Evolutionary conservation across 2,888 invertebrate genomes (phyloP), one percentile per base, ranked within the genome.

Genomic region (Corbicula japonica): DNA sequence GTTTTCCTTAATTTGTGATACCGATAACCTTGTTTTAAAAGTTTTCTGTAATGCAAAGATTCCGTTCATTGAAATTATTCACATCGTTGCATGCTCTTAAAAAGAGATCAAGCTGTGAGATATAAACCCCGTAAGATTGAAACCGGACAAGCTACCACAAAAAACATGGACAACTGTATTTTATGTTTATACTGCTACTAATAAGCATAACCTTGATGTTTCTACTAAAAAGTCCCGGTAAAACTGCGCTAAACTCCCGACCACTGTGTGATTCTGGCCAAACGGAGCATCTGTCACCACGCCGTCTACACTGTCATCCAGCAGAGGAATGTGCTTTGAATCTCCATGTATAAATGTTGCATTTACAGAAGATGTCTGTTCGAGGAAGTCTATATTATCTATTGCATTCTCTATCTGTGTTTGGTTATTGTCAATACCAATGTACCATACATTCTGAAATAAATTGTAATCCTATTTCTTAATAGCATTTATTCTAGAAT

Each of bases 251-350:
- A 79, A 21, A 35, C 72, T 56, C 23, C 56, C 66, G 4, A 66
- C 46, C 34, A 68, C 63, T 30, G 15, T 34, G 28, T 82, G 78
- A 28, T 60, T 78, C 41, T 73, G 69, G 38, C 82, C 78, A 58
- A 82, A 82, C n/a, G 82, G 82, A 35, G 78, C 82, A 66, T 82
- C 82, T 34, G 78, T 82, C 8, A 78, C 75, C 21, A 79, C 34
- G 28, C 63, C 62, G 23, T 79, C 65, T 2, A 82, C 60, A 63
- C 72, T 69, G 65, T 34, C 41, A 28, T 73, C 73, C 32, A 26
- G 65, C 28, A 79, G 50, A 0, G 78, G 61, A 15, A 76, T 56
- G 72, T 73, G n/a, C 58, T 18, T 52, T 34, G 65, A 32, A 50
- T 78, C 76, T 30, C 82, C 82, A 6, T 76, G 63, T 60, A 79